phyloP scores from a whole-genome alignment of 2,113 vertebrate genomes.

The Globicephala melas region DNA sequence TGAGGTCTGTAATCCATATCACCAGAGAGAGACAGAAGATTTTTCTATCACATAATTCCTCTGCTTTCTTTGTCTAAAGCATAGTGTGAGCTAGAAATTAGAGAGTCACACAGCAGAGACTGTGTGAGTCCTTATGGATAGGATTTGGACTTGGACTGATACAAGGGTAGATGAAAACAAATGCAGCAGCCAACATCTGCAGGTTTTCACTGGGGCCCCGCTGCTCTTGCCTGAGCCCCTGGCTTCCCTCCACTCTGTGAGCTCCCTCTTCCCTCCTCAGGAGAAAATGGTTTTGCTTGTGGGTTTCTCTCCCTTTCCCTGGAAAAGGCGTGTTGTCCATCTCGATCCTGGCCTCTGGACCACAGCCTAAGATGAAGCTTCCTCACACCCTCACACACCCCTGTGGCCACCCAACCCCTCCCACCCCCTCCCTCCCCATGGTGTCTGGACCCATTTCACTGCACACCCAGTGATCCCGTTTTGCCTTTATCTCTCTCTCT shows the following conservation, averaged over 20 bases:
- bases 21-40: not conserved
- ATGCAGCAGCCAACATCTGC: not conserved
- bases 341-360: not conserved
- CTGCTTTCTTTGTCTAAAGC: not conserved
- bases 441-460: not conserved
- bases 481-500: not conserved
- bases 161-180: not conserved
- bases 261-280: not conserved
- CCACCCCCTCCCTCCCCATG: rapidly evolving
- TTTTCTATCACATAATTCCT: not conserved
- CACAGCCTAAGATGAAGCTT: not conserved
- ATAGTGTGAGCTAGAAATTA: not conserved
- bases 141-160: not conserved
- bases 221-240: not conserved
- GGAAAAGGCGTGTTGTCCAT: not conserved
- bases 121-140: not conserved
- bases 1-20: not conserved
- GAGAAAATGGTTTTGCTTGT: not conserved
- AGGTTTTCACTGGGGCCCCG: not conserved
- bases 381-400: not conserved
- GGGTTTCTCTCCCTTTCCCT: not conserved
- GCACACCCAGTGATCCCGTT: not conserved
- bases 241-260: not conserved
- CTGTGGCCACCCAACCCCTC: not conserved
- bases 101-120: not conserved